These are phyloP conservation scores for Limenitis camilla DNA, from an alignment of 2,888 invertebrate genomes.

Conservation along the genomic window DNA sequence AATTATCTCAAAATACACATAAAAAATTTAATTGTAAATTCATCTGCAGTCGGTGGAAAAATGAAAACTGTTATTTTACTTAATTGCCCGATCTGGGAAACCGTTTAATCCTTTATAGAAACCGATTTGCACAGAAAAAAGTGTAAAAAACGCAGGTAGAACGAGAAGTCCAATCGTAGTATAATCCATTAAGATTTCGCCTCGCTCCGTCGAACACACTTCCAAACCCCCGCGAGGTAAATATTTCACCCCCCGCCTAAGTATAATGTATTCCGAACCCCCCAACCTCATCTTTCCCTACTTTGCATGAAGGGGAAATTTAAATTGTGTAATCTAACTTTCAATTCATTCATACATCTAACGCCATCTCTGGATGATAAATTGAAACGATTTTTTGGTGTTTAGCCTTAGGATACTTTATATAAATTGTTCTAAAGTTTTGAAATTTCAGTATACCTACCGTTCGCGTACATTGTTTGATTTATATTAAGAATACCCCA, in stretches of 20 bases:
- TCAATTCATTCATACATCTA: constrained; percentile 75
- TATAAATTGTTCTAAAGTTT: too few relatives aligned
- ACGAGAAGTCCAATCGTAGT: constrained; percentile 63
- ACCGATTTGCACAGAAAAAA: constrained; percentile 39
- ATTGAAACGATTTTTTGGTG: constrained; percentile 69
- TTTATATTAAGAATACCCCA: too few relatives aligned
- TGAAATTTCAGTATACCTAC: too few relatives aligned
- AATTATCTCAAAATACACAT: too few relatives aligned
- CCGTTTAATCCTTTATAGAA: constrained; percentile 48
- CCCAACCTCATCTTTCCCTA: constrained; percentile 73
- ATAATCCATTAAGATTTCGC: constrained; percentile 73
- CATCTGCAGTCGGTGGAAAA: constrained; percentile 24
- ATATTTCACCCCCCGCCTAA: constrained; percentile 56
- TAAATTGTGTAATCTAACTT: constrained; percentile 76
- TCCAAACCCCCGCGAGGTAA: constrained; percentile 70
- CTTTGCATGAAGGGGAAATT: constrained; percentile 75
- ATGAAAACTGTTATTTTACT: constrained; percentile 35
- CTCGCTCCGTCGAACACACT: constrained; percentile 63
- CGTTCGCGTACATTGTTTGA: too few relatives aligned
- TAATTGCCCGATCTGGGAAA: constrained; percentile 46
- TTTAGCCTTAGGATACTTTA: constrained; percentile 29
- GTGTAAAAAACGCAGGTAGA: constrained; percentile 57
- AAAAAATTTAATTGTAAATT: too few relatives aligned
- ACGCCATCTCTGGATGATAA: constrained; percentile 71
- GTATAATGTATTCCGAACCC: constrained; percentile 66